phyloP scores from a whole-genome alignment of 2,888 invertebrate species.

The Drosophila helvetica region DNA sequence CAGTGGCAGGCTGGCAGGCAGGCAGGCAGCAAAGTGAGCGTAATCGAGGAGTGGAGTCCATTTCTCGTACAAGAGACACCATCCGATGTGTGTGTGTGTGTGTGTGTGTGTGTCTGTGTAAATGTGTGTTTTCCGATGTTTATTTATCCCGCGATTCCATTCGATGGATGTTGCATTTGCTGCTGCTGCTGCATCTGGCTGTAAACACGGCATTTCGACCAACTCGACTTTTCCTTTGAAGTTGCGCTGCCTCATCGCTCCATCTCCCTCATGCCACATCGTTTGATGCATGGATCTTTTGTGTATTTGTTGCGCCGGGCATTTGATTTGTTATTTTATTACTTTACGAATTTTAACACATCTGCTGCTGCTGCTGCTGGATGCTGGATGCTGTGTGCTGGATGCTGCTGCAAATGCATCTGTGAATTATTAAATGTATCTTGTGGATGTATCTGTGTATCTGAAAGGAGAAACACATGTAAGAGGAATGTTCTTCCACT shows the following conservation, averaged over 20 bases:
- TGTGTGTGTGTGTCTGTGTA: neutral
- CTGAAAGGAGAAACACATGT: conserved; percentile 63
- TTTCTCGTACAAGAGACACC: conserved; percentile 38
- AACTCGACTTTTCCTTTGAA: conserved; percentile 15
- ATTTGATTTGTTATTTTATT: conserved; percentile 81
- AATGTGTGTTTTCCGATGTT: conserved; percentile 9
- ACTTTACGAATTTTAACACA: conserved; percentile 84
- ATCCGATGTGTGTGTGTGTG: neutral
- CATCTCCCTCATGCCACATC: neutral
- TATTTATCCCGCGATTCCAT: conserved; percentile 31
- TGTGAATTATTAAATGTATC: conserved; percentile 77
- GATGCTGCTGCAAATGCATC: conserved; percentile 72
- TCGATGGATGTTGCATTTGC: conserved; percentile 46
- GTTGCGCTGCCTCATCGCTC: neutral
- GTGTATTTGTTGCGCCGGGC: conserved; percentile 51
- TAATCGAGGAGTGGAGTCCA: conserved; percentile 32
- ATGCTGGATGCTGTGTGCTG: neutral
- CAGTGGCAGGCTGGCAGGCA: no score
- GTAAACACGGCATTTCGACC: neutral
- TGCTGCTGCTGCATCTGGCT: neutral
- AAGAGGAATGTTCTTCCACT: conserved; percentile 64
- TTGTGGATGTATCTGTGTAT: conserved; percentile 51
- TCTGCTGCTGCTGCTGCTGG: conserved; percentile 56
- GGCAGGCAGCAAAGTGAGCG: conserved; percentile 55
- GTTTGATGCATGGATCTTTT: conserved; percentile 35